Evolutionary conservation across 2,113 vertebrate genomes (phyloP), one percentile per base, ranked within the genome.

Genomic region (Lophotis ruficrista): DNA sequence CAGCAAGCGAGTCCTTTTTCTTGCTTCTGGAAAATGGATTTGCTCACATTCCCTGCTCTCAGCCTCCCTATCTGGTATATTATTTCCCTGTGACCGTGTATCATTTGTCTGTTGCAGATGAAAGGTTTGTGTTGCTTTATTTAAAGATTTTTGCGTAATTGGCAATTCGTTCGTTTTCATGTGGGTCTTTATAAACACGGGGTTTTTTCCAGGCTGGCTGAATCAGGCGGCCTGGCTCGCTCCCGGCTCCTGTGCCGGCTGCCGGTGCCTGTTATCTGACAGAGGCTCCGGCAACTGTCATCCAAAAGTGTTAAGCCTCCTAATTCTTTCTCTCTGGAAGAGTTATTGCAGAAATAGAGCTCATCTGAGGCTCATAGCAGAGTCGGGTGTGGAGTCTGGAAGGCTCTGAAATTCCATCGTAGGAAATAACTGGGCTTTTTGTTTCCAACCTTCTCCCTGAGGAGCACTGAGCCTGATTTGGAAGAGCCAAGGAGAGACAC

Each of bases 281-380:
- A 24, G 88, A 31, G 9, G 56, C 89, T 89, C 73, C 57, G 0
- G 78, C 66, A 87, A 82, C 81, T 72, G 50, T 78, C 82, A 78
- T 68, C 62, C 27, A 5, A 22, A 94, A 86, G 85, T 62, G 89
- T 81, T 93, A 96, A 94, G 48, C 65, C 75, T 87, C 94, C 89
- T 94, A 94, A 96, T 94, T 95, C 87, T 57, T 86, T 79, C 81
- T 64, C 69, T 96, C 95, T 88, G 84, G 72, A 94, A 80, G 62
- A 93, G 72, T 61, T 82, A 21, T 90, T 91, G 91, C 57, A 88
- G 76, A 90, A 84, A 51, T 5, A 8, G 83, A 87, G 54, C 51
- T 95, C 90, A 60, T 78, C 57, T 0, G 4, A 68, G 50, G 35
- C 77, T 88, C 16, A 0, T n/a, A 92, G 73, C 70, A 89, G 73